Base-by-base conservation (phyloP, 2,888 invertebrate species). In the Leptopterna dolabrata region DNA sequence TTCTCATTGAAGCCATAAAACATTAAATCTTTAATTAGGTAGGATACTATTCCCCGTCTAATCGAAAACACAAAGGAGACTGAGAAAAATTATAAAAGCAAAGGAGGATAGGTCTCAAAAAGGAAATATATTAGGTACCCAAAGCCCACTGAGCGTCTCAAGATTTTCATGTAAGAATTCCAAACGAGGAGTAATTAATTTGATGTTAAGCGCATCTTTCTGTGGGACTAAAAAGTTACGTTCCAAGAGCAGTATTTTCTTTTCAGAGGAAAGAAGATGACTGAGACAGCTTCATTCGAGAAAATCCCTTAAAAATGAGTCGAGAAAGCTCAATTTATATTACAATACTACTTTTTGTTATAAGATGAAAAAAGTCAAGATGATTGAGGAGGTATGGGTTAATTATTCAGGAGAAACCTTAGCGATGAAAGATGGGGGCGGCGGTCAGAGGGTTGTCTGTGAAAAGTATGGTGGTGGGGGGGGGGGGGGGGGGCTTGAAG, bases 321-420 rank as follows among this genome's bases (percentile, higher is more conserved):
- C 27, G 24, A 24, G 63, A 63, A 63, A 63, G 63, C 24, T 9
- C 27, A 63, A 63, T 63, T 63, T 63, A 63, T 63, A 24, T 63
- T 47, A 63, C 63, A 63, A 63, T 63, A 27, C n/a, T 63, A 63
- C 63, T 63, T 63, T 63, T 63, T 63, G 63, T 63, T 63, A 11
- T 63, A 63, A n/a, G 51, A 51, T 7, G 19, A 19, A 63, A 27
- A 63, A 55, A 63, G 24, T 24, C 19, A 9, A 24, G 27, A 63
- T 63, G 63, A 63, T 63, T 63, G 63, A 63, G 63, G 19, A 63
- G 63, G 63, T 63, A 63, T 24, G 63, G 24, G 63, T 63, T 63
- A 63, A 63, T 63, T 63, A 63, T 63, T 63, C 63, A 63, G 27
- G 63, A 19, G 63, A 63, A 63, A 63, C 63, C 63, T 63, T 63